A percentile compares a stretch with the other conserved stretches of the same genome.
These are phyloP conservation scores for Calephelis nemesis DNA, from an alignment of 1,140 invertebrate species.

Conservation along the genomic window DNA sequence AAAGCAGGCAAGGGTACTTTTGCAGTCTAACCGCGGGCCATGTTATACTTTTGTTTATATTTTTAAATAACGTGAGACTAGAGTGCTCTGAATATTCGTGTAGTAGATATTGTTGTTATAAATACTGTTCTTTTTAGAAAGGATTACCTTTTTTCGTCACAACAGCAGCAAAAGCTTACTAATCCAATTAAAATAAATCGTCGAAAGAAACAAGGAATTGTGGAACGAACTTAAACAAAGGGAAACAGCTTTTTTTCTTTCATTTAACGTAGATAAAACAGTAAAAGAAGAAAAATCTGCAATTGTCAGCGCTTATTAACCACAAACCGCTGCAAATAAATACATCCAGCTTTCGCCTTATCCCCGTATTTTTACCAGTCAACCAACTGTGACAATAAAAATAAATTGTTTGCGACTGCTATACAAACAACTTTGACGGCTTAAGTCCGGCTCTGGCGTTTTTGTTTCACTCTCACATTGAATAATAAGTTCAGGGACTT, in stretches of 20 bases:
- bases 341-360: slow-evolving; percentile 9
- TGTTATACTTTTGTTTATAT: too few relatives aligned
- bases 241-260: slow-evolving; percentile 1
- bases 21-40: too few relatives aligned
- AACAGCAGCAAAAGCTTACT: not conserved
- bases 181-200: slow-evolving; percentile 9
- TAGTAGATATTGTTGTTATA: too few relatives aligned
- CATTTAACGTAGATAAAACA: slow-evolving; percentile 1
- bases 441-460: not conserved
- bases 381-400: slow-evolving; percentile 10
- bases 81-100: too few relatives aligned
- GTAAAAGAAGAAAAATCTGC: slow-evolving; percentile 12
- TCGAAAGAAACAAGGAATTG: not conserved
- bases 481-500: not conserved
- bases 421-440: slow-evolving; percentile 12
- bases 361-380: slow-evolving; percentile 15
- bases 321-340: slow-evolving; percentile 17
- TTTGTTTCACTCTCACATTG: not conserved
- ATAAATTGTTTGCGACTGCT: slow-evolving; percentile 13
- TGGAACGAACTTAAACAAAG: not conserved
- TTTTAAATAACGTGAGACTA: too few relatives aligned
- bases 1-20: too few relatives aligned
- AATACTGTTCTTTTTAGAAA: too few relatives aligned
- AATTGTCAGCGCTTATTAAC: slow-evolving; percentile 14
- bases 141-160: too few relatives aligned